phyloP scores from a whole-genome alignment of 2,888 invertebrate genomes.

The Eledona agricola region DNA sequence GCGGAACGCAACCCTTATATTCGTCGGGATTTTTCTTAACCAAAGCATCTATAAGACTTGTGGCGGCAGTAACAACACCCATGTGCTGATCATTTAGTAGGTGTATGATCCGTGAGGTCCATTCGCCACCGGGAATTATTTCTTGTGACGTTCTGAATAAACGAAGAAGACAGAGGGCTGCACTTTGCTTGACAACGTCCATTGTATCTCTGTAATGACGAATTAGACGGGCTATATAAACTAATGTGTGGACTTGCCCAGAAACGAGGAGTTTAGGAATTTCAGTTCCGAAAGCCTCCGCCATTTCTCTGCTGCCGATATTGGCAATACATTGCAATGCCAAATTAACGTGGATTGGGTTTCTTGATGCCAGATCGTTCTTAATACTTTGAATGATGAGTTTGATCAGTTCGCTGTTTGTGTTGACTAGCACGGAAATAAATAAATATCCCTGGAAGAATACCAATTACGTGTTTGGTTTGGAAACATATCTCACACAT shows the following conservation, averaged over 20 bases:
- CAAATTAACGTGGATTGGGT: slow-evolving; percentile 98
- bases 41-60: slow-evolving; percentile 96
- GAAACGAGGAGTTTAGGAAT: slow-evolving; percentile 98
- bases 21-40: slow-evolving; percentile 99
- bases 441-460: slow-evolving; percentile 92
- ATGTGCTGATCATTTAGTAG: slow-evolving; percentile 98
- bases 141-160: slow-evolving; percentile 95
- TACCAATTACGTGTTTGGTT: slow-evolving; percentile 2
- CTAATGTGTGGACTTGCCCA: slow-evolving; percentile 69
- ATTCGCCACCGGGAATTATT: slow-evolving; percentile 96
- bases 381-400: slow-evolving; percentile 99
- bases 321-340: slow-evolving; percentile 99
- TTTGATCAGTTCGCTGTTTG: slow-evolving; percentile 98
- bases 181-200: slow-evolving; percentile 99
- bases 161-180: slow-evolving; percentile 94
- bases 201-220: slow-evolving; percentile 84
- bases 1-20: slow-evolving; percentile 98
- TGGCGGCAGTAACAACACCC: slow-evolving; percentile 99
- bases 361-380: slow-evolving; percentile 95
- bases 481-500: no score
- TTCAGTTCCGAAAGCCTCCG: slow-evolving; percentile 98
- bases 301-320: slow-evolving; percentile 99
- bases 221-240: slow-evolving; percentile 24
- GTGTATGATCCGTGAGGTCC: slow-evolving; percentile 99
- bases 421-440: slow-evolving; percentile 98